phyloP scores from a whole-genome alignment of 2,113 vertebrate species.

The Lampris megalopsis region DNA sequence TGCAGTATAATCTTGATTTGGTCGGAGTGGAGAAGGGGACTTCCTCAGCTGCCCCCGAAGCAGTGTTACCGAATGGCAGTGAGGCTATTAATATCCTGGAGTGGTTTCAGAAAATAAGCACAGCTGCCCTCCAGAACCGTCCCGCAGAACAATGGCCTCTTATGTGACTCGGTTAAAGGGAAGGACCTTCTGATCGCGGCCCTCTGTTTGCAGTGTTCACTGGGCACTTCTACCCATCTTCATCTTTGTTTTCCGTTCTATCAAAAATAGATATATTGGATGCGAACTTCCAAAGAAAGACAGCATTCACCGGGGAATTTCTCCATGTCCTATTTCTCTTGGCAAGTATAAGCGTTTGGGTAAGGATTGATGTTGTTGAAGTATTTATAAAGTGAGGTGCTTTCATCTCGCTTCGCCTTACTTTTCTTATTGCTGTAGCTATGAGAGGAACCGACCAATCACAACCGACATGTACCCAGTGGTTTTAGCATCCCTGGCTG shows the following conservation, averaged over 20 bases:
- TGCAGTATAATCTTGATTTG: neutral
- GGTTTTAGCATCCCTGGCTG: slow-evolving; percentile 32
- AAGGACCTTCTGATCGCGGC: slow-evolving; percentile 42
- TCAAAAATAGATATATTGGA: slow-evolving; percentile 55
- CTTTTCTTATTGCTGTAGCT: slow-evolving; percentile 38
- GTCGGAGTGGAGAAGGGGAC: slow-evolving; percentile 38
- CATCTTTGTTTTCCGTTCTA: slow-evolving; percentile 23
- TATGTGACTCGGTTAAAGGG: slow-evolving; percentile 29
- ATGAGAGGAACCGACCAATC: slow-evolving; percentile 13
- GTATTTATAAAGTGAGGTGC: slow-evolving; percentile 60
- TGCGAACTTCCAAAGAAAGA: slow-evolving; percentile 36
- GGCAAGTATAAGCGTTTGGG: slow-evolving; percentile 42
- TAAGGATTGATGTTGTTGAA: slow-evolving; percentile 55
- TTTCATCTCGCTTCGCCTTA: slow-evolving; percentile 18
- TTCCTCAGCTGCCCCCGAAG: slow-evolving; percentile 43
- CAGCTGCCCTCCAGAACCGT: slow-evolving; percentile 59
- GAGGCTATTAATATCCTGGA: slow-evolving; percentile 57
- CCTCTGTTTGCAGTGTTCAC: slow-evolving; percentile 8
- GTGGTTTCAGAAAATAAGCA: slow-evolving; percentile 45
- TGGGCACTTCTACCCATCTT: slow-evolving; percentile 22
- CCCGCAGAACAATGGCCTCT: slow-evolving; percentile 64
- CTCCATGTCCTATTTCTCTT: slow-evolving; percentile 53
- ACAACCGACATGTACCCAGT: slow-evolving; percentile 37
- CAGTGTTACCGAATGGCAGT: slow-evolving; percentile 30
- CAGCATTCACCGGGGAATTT: slow-evolving; percentile 33